Conservation (phyloP, 2,113 vertebrate species). For the Hypanus sabinus region DNA sequence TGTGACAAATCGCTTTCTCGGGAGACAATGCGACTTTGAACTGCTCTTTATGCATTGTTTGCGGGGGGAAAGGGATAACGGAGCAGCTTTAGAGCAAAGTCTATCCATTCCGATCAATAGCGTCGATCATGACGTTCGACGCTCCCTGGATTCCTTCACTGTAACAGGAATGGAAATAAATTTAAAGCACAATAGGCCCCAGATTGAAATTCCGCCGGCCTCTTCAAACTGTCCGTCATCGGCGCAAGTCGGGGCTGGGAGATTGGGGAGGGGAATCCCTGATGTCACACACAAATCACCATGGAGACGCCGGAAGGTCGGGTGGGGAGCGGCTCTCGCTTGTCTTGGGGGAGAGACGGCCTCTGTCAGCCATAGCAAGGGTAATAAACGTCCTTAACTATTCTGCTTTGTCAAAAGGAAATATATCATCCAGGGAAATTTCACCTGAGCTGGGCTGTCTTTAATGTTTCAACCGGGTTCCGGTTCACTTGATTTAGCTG, state of each 20-base stretch:
- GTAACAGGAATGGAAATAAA: not conserved
- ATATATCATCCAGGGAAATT: not conserved
- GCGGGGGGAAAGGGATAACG: not conserved
- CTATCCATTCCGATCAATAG: not conserved
- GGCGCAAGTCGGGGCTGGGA: not conserved
- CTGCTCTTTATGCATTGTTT: not conserved
- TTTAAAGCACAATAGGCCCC: not conserved
- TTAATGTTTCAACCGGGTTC: too few relatives aligned
- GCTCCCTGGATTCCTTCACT: not conserved
- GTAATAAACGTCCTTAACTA: not conserved
- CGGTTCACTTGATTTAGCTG: too few relatives aligned
- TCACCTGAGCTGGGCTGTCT: not conserved
- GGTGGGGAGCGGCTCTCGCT: too few relatives aligned
- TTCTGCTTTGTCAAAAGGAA: not conserved
- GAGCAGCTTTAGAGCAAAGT: not conserved
- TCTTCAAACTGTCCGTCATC: not conserved
- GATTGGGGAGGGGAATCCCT: not conserved
- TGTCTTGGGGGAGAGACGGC: not conserved
- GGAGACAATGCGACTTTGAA: not conserved
- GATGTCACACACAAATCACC: not conserved
- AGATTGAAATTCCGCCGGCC: not conserved
- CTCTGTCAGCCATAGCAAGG: not conserved
- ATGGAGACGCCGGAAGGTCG: not conserved
- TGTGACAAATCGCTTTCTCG: not conserved
- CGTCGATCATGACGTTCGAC: constrained; percentile 1